A percentile compares a stretch with the other conserved stretches of the same genome.
Conservation (phyloP, 2,113 vertebrate genomes). For the Octodon degus region DNA sequence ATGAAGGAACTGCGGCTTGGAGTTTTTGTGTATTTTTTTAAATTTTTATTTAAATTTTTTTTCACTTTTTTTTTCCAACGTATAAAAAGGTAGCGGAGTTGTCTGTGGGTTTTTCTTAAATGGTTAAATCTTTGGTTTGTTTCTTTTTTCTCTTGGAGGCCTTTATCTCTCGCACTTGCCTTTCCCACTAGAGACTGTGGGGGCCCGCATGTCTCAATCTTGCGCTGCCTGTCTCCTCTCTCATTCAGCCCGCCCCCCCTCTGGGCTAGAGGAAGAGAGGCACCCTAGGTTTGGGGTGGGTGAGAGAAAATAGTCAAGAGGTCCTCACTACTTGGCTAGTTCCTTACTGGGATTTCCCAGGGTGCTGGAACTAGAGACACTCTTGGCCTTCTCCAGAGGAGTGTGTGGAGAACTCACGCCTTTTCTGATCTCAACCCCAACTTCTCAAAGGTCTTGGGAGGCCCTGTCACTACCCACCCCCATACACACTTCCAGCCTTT, state of each 20-base stretch:
- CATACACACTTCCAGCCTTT: background rate
- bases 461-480: conserved; percentile 10
- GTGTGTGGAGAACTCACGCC: background rate
- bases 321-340: background rate
- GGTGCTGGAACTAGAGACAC: background rate
- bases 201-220: conserved; percentile 79
- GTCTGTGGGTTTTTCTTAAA: conserved; percentile 80
- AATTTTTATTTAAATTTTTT: conserved; percentile 76
- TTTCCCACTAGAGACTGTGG: conserved; percentile 80
- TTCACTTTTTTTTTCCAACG: conserved; percentile 78
- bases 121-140: conserved; percentile 85
- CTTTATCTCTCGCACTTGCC: conserved; percentile 80
- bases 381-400: conserved; percentile 26
- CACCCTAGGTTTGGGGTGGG: conserved; percentile 47
- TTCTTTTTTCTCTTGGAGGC: conserved; percentile 83
- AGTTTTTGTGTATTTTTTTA: conserved; percentile 73
- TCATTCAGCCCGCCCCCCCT: conserved; percentile 58
- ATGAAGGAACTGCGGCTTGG: conserved; percentile 68
- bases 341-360: background rate
- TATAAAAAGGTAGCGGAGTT: conserved; percentile 85
- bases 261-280: conserved; percentile 65
- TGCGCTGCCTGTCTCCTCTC: conserved; percentile 67
- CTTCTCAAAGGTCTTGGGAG: background rate
- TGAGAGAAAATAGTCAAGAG: conserved; percentile 29
- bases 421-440: conserved; percentile 47